Conservation (phyloP, 2,113 vertebrate species). For the Apistogramma diplotaenia region DNA sequence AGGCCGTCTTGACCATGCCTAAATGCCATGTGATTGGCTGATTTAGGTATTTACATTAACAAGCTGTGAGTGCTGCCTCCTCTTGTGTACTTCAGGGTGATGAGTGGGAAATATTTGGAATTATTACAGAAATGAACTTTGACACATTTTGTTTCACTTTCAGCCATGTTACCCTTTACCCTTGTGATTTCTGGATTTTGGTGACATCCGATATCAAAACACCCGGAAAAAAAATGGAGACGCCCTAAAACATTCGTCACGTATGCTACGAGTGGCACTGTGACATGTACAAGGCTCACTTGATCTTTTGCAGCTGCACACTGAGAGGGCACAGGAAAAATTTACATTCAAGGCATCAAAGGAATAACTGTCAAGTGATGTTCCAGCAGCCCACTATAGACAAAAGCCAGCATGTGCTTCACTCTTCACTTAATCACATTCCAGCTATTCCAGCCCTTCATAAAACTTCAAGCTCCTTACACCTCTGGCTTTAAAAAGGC, state of each 20-base stretch:
- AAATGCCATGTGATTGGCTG: neutral
- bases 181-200: constrained; percentile 13
- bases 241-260: neutral
- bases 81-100: neutral
- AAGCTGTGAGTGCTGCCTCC: neutral
- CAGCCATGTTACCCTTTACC: neutral
- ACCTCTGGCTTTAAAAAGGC: constrained; percentile 39
- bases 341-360: constrained; percentile 47
- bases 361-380: constrained; percentile 22
- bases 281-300: neutral
- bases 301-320: constrained; percentile 34
- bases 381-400: neutral
- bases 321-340: constrained; percentile 28
- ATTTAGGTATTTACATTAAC: neutral
- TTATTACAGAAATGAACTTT: neutral
- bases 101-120: constrained; percentile 18
- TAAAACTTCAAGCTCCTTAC: constrained; percentile 41
- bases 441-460: constrained; percentile 26
- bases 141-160: neutral
- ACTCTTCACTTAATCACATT: constrained; percentile 30
- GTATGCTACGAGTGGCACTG: neutral
- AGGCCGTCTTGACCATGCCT: neutral
- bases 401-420: constrained; percentile 23
- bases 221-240: neutral
- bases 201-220: constrained; percentile 25